A percentile compares a stretch with the other conserved stretches of the same genome.
Conservation (phyloP, 2,797 vertebrate species). For the Sphaeramia orbicularis region DNA sequence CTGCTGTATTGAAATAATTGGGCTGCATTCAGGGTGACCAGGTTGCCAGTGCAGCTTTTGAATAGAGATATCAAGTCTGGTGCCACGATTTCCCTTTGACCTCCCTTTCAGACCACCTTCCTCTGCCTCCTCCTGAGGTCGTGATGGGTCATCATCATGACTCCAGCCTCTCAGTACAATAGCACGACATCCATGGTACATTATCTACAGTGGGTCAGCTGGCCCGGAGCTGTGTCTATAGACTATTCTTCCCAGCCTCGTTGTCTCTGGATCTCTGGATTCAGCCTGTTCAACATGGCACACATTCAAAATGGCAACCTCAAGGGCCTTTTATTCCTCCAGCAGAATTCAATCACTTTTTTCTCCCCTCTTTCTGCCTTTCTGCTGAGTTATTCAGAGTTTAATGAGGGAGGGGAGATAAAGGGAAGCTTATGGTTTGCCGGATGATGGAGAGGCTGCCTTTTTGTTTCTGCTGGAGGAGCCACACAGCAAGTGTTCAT, state of each 20-base stretch:
- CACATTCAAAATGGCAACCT: conserved; percentile 75
- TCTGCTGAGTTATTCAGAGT: conserved; percentile 76
- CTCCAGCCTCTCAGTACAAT: conserved; percentile 61
- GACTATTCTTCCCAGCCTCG: conserved; percentile 59
- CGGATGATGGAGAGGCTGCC: conserved; percentile 69
- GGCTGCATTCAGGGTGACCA: conserved; percentile 55
- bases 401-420: conserved; percentile 75
- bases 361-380: conserved; percentile 50
- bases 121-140: conserved; percentile 45
- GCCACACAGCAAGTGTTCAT: conserved; percentile 62
- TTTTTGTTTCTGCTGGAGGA: conserved; percentile 70
- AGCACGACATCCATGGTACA: conserved; percentile 61
- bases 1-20: conserved; percentile 67
- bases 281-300: conserved; percentile 70
- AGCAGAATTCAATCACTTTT: conserved; percentile 72
- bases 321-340: conserved; percentile 73
- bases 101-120: conserved; percentile 54
- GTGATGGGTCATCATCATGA: conserved; percentile 63
- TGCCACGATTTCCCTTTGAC: conserved; percentile 58
- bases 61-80: conserved; percentile 70
- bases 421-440: conserved; percentile 77
- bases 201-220: conserved; percentile 73
- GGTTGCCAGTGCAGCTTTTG: conserved; percentile 55
- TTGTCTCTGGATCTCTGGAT: conserved; percentile 68
- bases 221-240: conserved; percentile 58